phyloP scores from a whole-genome alignment of 30 jellyfish, hydroid and myxozoan species.

The Morbakka virulenta region DNA sequence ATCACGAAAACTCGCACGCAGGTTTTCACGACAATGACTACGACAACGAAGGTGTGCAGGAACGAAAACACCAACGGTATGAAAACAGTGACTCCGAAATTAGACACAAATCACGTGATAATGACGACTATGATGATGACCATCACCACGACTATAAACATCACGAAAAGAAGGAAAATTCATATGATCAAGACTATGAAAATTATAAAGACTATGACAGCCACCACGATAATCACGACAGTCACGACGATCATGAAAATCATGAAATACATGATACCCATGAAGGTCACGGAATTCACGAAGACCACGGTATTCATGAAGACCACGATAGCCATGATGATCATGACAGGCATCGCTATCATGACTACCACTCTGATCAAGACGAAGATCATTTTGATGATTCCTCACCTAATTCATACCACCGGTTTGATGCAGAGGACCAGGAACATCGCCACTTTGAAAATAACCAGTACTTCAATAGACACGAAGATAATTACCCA shows the following conservation, averaged over 20 bases:
- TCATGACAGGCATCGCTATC: neutral
- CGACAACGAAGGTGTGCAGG: conserved; percentile 4
- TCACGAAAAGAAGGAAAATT: too few species aligned
- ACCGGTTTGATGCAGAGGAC: neutral
- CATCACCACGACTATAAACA: too few species aligned
- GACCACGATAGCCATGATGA: neutral
- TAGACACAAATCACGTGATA: too few species aligned
- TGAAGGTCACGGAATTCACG: conserved; percentile 5
- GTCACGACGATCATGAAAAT: neutral
- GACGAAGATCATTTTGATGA: neutral
- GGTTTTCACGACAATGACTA: conserved; percentile 13
- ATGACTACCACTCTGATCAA: neutral
- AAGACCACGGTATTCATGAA: conserved; percentile 32
- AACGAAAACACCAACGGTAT: neutral
- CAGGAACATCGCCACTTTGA: neutral
- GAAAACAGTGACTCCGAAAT: neutral
- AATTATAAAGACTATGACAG: too few species aligned
- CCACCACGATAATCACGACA: too few species aligned
- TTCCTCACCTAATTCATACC: neutral
- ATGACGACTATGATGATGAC: conserved; percentile 12
- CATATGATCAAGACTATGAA: too few species aligned
- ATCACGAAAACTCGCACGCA: too few species aligned
- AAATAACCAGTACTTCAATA: neutral
- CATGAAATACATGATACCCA: conserved; percentile 36
- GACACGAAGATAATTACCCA: neutral